Conservation (phyloP, 37 sponge, comb jelly and placozoan genomes). For the Bolinopsis microptera region DNA sequence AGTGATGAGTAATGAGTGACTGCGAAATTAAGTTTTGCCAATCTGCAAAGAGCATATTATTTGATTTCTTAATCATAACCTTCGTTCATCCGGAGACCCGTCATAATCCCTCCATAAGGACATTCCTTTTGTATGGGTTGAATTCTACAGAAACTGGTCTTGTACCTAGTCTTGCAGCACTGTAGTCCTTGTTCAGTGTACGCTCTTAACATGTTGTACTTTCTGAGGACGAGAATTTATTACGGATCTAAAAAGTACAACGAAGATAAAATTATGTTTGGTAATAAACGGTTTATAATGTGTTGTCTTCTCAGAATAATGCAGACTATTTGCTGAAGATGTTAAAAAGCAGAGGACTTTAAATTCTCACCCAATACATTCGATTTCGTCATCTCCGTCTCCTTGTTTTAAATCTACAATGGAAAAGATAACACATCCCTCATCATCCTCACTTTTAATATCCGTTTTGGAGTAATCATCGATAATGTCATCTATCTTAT, state of each 20-base stretch:
- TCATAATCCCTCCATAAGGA: conserved; percentile 32
- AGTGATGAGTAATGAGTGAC: too few species aligned
- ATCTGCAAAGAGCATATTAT: too few species aligned
- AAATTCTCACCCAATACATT: conserved; percentile 36
- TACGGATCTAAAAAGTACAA: too few species aligned
- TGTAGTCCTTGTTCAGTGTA: neutral
- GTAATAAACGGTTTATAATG: too few species aligned
- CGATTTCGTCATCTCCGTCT: conserved; percentile 20
- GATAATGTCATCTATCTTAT: neutral
- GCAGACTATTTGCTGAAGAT: too few species aligned
- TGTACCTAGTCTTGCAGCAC: conserved; percentile 9
- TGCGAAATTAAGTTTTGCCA: too few species aligned
- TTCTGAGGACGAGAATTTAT: neutral
- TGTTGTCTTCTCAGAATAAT: too few species aligned
- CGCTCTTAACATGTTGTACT: neutral
- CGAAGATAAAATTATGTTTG: too few species aligned
- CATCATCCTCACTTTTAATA: neutral
- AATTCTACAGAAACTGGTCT: conserved; percentile 5
- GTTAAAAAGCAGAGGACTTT: too few species aligned
- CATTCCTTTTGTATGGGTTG: neutral
- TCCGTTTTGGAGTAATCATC: neutral
- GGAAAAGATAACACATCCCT: neutral
- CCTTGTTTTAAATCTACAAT: neutral
- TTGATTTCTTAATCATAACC: too few species aligned
- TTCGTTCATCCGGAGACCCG: conserved; percentile 33